Evolutionary conservation across 2,797 vertebrate genomes (phyloP).

Genomic region (Gadopsis marmoratus): DNA sequence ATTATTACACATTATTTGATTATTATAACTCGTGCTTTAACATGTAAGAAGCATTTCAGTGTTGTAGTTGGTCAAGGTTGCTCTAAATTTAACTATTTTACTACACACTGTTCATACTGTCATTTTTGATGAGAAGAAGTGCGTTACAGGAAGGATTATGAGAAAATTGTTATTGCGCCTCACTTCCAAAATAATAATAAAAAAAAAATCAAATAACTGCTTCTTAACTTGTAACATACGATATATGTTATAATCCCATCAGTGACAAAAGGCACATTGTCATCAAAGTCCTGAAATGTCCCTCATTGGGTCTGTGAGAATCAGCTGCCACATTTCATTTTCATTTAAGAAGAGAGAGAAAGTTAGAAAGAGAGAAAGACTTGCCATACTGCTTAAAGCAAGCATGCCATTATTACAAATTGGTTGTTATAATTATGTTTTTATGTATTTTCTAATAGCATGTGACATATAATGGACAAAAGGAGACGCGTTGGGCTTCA

Average conservation of each 20-base stretch:
- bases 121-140: background rate
- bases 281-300: conserved; percentile 55
- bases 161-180: background rate
- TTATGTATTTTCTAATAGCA: conserved; percentile 60
- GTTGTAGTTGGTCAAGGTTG: background rate
- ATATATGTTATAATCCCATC: background rate
- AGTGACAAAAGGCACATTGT: background rate
- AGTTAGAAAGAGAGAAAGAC: conserved; percentile 66
- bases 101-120: background rate
- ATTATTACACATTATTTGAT: background rate
- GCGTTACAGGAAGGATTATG: background rate
- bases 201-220: background rate
- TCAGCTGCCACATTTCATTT: conserved; percentile 64
- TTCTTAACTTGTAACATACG: background rate
- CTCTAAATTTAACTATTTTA: background rate
- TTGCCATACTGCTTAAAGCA: conserved; percentile 66
- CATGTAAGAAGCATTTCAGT: background rate
- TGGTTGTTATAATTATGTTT: conserved; percentile 78
- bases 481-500: conserved; percentile 8
- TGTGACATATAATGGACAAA: conserved; percentile 22
- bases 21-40: background rate
- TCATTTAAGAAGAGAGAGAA: conserved; percentile 69
- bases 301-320: conserved; percentile 30
- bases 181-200: background rate
- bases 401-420: conserved; percentile 72